Evolutionary conservation across 2,888 invertebrate species (phyloP).

Genomic region (Seira ritae): DNA sequence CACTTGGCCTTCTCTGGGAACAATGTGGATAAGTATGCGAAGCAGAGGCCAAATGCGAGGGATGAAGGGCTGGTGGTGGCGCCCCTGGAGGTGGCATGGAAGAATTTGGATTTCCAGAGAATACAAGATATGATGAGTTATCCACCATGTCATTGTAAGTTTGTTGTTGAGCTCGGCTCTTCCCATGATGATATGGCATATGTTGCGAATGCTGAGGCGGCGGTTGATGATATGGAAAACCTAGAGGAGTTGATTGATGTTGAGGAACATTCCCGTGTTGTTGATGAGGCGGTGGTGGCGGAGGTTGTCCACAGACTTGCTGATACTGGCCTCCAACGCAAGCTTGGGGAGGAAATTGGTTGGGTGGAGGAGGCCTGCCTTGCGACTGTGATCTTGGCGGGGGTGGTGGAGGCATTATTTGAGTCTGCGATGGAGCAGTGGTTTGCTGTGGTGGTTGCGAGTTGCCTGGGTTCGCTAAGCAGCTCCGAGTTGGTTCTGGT

Average conservation of each 20-base stretch:
- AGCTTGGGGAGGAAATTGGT: too few relatives aligned
- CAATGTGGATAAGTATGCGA: slow-evolving; percentile 57
- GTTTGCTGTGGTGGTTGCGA: slow-evolving; percentile 4
- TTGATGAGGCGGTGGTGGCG: not conserved
- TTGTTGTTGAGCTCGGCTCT: slow-evolving; percentile 61
- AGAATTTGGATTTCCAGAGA: slow-evolving; percentile 61
- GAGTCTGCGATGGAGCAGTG: not conserved
- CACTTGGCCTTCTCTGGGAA: slow-evolving; percentile 62
- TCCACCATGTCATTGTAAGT: slow-evolving; percentile 61
- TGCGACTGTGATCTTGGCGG: slow-evolving; percentile 31
- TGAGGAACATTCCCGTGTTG: not conserved
- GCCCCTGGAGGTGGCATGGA: slow-evolving; percentile 45
- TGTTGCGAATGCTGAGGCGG: slow-evolving; percentile 49
- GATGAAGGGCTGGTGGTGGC: slow-evolving; percentile 19
- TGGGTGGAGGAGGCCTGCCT: too few relatives aligned
- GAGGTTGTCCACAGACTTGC: not conserved
- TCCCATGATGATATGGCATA: slow-evolving; percentile 60
- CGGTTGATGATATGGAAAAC: slow-evolving; percentile 48
- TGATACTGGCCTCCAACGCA: slow-evolving; percentile 23
- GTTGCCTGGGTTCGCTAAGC: slow-evolving; percentile 38
- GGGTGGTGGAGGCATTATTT: slow-evolving; percentile 39
- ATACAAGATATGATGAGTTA: slow-evolving; percentile 62
- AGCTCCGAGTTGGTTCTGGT: slow-evolving; percentile 48
- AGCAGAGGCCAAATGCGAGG: slow-evolving; percentile 52
- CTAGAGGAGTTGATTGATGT: not conserved